These are phyloP conservation scores for Parambassis ranga DNA, from an alignment of 2,797 vertebrate genomes.

Conservation along the genomic window DNA sequence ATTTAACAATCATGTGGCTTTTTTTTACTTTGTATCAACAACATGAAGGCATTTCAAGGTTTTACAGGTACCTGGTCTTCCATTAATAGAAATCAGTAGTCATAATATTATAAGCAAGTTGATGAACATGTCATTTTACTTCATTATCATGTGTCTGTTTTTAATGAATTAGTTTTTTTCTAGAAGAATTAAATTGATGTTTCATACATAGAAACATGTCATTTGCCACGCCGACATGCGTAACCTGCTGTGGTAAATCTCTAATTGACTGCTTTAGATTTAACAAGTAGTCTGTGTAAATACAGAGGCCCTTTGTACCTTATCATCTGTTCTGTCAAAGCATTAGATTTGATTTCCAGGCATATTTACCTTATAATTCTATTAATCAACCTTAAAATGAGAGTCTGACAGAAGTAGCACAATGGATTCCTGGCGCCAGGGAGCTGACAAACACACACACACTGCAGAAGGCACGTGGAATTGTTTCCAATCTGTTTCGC, in stretches of 20 bases:
- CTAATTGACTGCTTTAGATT: constrained; percentile 20
- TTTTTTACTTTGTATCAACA: background rate
- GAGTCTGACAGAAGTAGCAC: constrained; percentile 35
- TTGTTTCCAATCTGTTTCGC: constrained; percentile 51
- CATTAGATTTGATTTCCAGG: constrained; percentile 48
- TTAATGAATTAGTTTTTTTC: background rate
- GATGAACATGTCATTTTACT: background rate
- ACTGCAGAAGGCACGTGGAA: constrained; percentile 19
- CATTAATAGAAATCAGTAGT: background rate
- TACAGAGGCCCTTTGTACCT: background rate
- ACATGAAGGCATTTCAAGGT: background rate
- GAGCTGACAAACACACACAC: constrained; percentile 20
- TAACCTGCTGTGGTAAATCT: constrained; percentile 5
- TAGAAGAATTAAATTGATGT: background rate
- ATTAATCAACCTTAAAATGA: constrained; percentile 57
- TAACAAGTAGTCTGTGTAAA: background rate
- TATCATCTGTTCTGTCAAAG: constrained; percentile 24
- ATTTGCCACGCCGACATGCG: constrained; percentile 13
- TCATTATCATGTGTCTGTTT: background rate
- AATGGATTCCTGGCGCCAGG: constrained; percentile 30
- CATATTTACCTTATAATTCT: constrained; percentile 55
- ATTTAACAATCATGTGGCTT: too few species aligned
- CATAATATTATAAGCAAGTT: constrained; percentile 1
- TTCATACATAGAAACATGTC: background rate
- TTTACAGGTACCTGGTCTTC: background rate